Evolutionary conservation across 1,140 invertebrate species (phyloP).

Genomic region (Diprion similis): DNA sequence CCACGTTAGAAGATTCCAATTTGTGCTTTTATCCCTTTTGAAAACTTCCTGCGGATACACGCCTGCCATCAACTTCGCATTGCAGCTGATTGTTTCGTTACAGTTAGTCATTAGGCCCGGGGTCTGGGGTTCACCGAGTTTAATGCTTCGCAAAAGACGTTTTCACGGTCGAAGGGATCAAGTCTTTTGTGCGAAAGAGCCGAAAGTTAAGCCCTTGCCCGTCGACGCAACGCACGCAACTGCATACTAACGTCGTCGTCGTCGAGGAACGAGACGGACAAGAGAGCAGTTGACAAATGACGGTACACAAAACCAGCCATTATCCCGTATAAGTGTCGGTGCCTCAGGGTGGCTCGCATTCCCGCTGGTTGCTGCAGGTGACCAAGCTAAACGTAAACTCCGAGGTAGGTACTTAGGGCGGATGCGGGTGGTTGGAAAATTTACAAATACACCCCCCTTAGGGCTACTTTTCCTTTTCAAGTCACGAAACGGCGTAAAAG

Average conservation of each 20-base stretch:
- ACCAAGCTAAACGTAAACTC: neutral
- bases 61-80: neutral
- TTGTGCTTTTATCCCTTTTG: too few species aligned
- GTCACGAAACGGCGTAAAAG: neutral
- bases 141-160: neutral
- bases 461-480: neutral
- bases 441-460: neutral
- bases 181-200: neutral
- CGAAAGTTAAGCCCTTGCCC: neutral
- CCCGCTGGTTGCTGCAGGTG: neutral
- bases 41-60: neutral
- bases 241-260: neutral
- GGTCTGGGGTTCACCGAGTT: neutral
- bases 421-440: neutral
- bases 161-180: neutral
- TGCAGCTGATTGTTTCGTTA: neutral
- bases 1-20: too few species aligned
- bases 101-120: neutral
- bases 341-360: neutral
- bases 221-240: neutral
- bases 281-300: conserved; percentile 7
- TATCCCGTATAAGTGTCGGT: neutral
- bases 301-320: conserved; percentile 3
- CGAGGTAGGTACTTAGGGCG: neutral
- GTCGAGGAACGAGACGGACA: neutral